Evolutionary conservation across 2,113 vertebrate species (phyloP), one percentile per base, ranked within the genome.

Genomic region (Carollia perspicillata): DNA sequence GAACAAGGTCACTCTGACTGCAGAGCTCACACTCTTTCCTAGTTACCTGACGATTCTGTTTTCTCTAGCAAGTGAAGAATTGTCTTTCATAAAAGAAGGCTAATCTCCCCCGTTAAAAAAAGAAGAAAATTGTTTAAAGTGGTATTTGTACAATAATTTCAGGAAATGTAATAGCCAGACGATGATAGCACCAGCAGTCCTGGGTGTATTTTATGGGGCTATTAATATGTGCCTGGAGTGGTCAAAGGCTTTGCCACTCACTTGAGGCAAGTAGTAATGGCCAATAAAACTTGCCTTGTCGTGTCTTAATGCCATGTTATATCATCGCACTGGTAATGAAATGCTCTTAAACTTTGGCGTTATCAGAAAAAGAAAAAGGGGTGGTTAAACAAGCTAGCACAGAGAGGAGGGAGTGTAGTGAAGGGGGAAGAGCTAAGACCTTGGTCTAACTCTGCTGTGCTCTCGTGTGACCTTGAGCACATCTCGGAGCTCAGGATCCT

Each of bases 91-190:
- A 92, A 96, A 89, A 94, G 37, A 89, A 84, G 88, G 42, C 69
- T 78, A 94, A 97, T 89, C 63, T 63, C 85, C 49, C 37, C 60
- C 84, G 84, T 75, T 89, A 72, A 55, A 68, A 65, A 13, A 80
- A 35, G 49, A 83, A 87, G 28, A 58, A 93, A 95, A 95, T 42
- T 93, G n/a, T 84, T 49, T 72, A 78, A 92, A 91, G 90, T 88
- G 63, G 66, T 84, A 96, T 94, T 95, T 96, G 72, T 90, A 90
- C 37, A 97, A 95, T 95, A 90, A 95, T 95, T 97, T 97, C 83
- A 40, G 80, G 74, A 93, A 92, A 87, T 58, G 47, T 87, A 93
- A 91, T 83, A 86, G 88, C 77, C 68, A 69, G 69, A 75, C 75
- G 66, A 88, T 97, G 95, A 95, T 53, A 92, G 90, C 77, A 30